Evolutionary conservation across 1,140 invertebrate species (phyloP).

Genomic region (Octopus bimaculoides): DNA sequence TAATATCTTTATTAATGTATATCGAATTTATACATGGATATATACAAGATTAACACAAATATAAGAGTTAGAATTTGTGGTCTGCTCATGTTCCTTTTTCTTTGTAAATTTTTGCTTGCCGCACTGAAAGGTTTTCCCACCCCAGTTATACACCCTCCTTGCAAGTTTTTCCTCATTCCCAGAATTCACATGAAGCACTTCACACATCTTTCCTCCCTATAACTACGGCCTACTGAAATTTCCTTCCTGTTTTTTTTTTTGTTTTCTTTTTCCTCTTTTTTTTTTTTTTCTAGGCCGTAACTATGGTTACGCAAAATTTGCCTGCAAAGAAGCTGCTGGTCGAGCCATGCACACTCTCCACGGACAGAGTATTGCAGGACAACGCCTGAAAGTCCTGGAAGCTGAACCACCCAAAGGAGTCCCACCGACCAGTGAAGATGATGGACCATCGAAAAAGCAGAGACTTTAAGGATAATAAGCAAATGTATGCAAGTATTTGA

Average conservation of each 20-base stretch:
- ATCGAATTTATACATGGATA: too few species aligned
- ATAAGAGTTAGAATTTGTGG: too few species aligned
- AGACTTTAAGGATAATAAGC: conserved; percentile 8
- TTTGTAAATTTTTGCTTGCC: too few species aligned
- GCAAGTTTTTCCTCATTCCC: too few species aligned
- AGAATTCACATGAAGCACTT: too few species aligned
- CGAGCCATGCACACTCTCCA: conserved; percentile 77
- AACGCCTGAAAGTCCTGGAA: conserved; percentile 81
- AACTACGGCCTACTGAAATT: not conserved
- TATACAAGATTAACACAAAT: too few species aligned
- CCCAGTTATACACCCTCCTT: too few species aligned
- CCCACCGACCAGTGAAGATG: conserved; percentile 13
- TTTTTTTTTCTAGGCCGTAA: conserved; percentile 45
- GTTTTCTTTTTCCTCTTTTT: not conserved
- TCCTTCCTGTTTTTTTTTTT: conserved; percentile 13
- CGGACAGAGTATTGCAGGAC: conserved; percentile 68
- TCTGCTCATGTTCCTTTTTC: too few species aligned
- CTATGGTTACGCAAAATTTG: conserved; percentile 90
- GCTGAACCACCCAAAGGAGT: conserved; percentile 71
- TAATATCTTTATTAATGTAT: too few species aligned
- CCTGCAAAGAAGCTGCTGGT: conserved; percentile 72
- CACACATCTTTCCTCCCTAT: too few species aligned
- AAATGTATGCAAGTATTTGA: not conserved
- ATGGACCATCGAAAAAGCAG: conserved; percentile 19
- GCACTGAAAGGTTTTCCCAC: too few species aligned